phyloP scores from a whole-genome alignment of 2,113 vertebrate species.

The Brienomyrus brachyistius region DNA sequence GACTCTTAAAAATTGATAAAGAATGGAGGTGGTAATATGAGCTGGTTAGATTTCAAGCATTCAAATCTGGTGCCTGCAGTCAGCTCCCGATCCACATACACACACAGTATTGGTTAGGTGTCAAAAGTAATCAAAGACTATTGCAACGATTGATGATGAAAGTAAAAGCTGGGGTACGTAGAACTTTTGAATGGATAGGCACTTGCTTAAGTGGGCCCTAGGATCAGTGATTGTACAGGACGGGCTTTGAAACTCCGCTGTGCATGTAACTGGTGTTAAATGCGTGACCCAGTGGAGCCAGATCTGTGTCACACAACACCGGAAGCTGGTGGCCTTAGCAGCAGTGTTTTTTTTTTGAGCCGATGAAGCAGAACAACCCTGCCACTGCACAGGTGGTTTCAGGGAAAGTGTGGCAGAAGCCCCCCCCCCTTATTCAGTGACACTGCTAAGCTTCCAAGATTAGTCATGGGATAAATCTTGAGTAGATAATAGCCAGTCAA shows the following conservation, averaged over 20 bases:
- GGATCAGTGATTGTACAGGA: not conserved
- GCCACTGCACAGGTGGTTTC: not conserved
- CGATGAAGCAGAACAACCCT: not conserved
- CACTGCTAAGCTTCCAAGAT: conserved; percentile 6
- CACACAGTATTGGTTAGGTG: not conserved
- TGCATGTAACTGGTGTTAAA: not conserved
- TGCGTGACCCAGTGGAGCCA: not conserved
- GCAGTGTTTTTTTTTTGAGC: not conserved
- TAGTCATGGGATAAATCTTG: conserved; percentile 5
- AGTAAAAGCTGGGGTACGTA: not conserved
- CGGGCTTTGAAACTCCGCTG: not conserved
- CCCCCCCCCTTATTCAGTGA: not conserved
- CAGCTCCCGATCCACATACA: not conserved
- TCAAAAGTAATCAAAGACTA: not conserved
- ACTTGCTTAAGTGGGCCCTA: not conserved
- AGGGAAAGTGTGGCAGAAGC: not conserved
- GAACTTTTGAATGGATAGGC: not conserved
- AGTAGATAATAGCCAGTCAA: conserved; percentile 13
- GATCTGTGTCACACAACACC: not conserved
- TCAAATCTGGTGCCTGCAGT: not conserved
- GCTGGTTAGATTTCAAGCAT: not conserved
- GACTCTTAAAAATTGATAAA: not conserved
- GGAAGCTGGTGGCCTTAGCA: not conserved
- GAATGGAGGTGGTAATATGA: not conserved
- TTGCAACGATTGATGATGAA: not conserved